A percentile compares a stretch with the other conserved stretches of the same genome.
Evolutionary conservation across 2,113 vertebrate species (phyloP).

Genomic region (Cavia aperea): DNA sequence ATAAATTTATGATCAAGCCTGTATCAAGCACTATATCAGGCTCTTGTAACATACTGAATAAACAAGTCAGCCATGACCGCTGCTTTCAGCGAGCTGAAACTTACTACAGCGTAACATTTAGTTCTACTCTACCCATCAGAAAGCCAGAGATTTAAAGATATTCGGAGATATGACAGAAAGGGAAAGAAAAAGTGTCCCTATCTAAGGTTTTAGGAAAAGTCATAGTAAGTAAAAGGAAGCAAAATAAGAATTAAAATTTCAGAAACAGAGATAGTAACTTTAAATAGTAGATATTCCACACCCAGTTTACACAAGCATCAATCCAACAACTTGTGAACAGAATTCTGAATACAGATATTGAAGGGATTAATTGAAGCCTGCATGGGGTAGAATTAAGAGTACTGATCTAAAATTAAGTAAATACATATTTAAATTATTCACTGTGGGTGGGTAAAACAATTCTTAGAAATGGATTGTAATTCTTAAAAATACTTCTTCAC

Average conservation of each 20-base stretch:
- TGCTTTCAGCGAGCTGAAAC: not conserved
- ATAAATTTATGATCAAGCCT: not conserved
- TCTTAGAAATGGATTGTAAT: not conserved
- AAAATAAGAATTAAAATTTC: slow-evolving; percentile 9
- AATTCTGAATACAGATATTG: slow-evolving; percentile 13
- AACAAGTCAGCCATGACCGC: not conserved
- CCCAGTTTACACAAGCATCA: not conserved
- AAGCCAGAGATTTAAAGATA: not conserved
- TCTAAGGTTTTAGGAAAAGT: not conserved
- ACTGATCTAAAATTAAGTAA: not conserved
- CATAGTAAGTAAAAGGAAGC: not conserved
- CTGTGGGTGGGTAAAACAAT: not conserved
- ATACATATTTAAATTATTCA: not conserved
- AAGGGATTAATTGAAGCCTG: not conserved
- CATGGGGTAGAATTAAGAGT: not conserved
- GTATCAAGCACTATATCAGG: not conserved
- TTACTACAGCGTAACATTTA: not conserved
- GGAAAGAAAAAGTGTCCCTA: not conserved
- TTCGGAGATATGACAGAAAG: not conserved
- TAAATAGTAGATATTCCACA: not conserved
- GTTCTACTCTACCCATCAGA: not conserved
- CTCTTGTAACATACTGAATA: not conserved
- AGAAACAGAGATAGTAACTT: not conserved
- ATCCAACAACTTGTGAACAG: not conserved
- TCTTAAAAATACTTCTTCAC: not conserved